phyloP scores from a whole-genome alignment of 2,888 invertebrate species.

The Apamea sordens region DNA sequence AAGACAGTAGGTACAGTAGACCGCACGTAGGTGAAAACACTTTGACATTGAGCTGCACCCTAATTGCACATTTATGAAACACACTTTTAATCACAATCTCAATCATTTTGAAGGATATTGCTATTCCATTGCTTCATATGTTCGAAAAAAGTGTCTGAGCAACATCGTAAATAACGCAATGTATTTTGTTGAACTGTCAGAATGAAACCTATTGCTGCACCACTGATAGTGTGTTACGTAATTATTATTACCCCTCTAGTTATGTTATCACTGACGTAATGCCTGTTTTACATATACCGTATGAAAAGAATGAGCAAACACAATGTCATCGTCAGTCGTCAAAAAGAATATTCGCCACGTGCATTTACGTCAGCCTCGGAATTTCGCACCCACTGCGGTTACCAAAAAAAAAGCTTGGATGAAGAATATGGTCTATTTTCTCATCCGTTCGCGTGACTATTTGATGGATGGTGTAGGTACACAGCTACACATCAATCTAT shows the following conservation, averaged over 20 bases:
- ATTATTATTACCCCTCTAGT: background rate
- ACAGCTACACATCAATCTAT: background rate
- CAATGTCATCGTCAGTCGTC: constrained; percentile 5
- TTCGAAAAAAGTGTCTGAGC: too few species aligned
- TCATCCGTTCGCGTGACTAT: constrained; percentile 1
- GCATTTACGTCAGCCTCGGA: constrained; percentile 48
- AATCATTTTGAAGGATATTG: too few species aligned
- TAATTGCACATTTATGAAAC: too few species aligned
- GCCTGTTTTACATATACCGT: background rate
- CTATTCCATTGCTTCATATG: too few species aligned
- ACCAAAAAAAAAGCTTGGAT: constrained; percentile 23
- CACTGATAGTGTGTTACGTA: too few species aligned
- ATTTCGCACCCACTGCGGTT: constrained; percentile 23
- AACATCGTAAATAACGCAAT: too few species aligned
- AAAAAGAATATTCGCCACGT: constrained; percentile 14
- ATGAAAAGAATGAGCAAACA: constrained; percentile 6
- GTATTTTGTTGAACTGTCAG: too few species aligned
- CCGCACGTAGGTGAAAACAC: background rate
- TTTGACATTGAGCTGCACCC: background rate
- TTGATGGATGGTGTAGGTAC: constrained; percentile 3
- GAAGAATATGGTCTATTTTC: constrained; percentile 35
- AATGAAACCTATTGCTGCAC: too few species aligned
- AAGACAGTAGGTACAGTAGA: background rate
- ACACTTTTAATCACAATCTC: too few species aligned
- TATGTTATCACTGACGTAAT: background rate